Conservation (phyloP, 2,113 vertebrate genomes). For the Crotalus tigris region DNA sequence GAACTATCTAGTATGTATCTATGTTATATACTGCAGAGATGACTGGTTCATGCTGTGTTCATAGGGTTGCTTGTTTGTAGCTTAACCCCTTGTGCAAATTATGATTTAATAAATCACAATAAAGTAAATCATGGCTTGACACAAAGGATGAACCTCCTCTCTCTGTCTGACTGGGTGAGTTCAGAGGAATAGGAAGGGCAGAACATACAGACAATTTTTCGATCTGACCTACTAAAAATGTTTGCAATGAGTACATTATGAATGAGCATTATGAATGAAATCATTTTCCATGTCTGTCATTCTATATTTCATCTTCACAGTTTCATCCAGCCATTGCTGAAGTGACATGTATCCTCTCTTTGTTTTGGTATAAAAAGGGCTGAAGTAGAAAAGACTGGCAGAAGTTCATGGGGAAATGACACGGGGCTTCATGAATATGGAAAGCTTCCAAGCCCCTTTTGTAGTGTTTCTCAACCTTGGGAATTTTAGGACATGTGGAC, state of each 20-base stretch:
- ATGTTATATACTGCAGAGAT: not conserved
- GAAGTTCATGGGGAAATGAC: not conserved
- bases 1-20: not conserved
- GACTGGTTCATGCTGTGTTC: not conserved
- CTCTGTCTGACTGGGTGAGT: not conserved
- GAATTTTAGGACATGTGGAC: not conserved
- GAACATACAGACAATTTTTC: not conserved
- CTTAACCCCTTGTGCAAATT: not conserved
- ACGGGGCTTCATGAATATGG: not conserved
- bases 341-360: not conserved
- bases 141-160: not conserved
- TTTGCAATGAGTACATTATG: not conserved
- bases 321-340: not conserved
- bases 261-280: not conserved
- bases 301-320: not conserved
- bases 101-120: not conserved
- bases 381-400: not conserved
- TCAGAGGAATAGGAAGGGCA: not conserved
- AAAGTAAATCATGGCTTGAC: not conserved
- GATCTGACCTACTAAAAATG: not conserved
- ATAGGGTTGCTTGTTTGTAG: not conserved
- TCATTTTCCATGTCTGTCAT: not conserved
- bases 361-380: not conserved
- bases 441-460: not conserved
- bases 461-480: not conserved